Conservation (phyloP, 2,888 invertebrate genomes). For the Nomada flava region DNA sequence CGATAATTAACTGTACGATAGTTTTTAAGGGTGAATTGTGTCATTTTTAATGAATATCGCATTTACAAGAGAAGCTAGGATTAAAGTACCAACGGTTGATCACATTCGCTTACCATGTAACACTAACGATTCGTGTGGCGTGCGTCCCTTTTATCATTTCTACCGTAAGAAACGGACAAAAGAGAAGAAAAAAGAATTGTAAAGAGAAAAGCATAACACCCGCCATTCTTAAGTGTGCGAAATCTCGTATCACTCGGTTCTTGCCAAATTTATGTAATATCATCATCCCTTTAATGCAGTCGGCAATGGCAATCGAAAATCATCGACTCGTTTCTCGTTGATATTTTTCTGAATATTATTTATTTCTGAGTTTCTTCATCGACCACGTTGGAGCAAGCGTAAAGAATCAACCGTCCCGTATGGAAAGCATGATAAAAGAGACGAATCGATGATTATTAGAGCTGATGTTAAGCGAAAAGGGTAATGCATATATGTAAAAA, state of each 20-base stretch:
- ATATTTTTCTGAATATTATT: constrained; percentile 56
- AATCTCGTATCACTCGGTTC: constrained; percentile 26
- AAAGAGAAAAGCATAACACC: background rate
- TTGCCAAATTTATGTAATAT: constrained; percentile 33
- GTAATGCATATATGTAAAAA: constrained; percentile 16
- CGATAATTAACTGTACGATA: constrained; percentile 69
- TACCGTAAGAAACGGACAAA: constrained; percentile 2
- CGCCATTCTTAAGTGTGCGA: constrained; percentile 42
- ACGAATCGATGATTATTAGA: constrained; percentile 16
- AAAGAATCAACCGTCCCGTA: constrained; percentile 52
- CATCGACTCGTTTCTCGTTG: constrained; percentile 35
- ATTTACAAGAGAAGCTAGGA: constrained; percentile 73
- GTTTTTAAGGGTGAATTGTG: constrained; percentile 59
- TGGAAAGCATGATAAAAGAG: constrained; percentile 33
- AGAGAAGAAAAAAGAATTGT: background rate
- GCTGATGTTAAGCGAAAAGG: background rate
- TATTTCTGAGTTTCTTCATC: constrained; percentile 36
- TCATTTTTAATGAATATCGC: constrained; percentile 64
- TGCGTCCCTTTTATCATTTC: constrained; percentile 61
- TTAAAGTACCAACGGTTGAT: constrained; percentile 65
- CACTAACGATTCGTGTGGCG: constrained; percentile 53
- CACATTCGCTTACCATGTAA: constrained; percentile 62
- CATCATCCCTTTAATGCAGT: background rate
- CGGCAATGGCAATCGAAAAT: background rate
- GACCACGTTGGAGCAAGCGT: constrained; percentile 3